Conservation (phyloP, 2,797 vertebrate species). For the Muscicapa comitata region DNA sequence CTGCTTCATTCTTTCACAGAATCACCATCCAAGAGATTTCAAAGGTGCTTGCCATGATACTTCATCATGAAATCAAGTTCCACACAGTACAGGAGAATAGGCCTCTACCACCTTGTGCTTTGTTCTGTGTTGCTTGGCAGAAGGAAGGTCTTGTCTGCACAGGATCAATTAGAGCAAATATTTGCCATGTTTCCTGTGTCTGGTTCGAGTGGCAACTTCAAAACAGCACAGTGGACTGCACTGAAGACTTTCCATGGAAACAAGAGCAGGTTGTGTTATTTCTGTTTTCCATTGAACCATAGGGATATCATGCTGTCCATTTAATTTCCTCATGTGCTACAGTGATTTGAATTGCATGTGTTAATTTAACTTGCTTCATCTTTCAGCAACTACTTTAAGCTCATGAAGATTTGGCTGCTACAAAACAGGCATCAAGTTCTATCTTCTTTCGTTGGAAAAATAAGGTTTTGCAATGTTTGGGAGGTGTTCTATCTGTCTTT, state of each 20-base stretch:
- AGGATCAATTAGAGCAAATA: neutral
- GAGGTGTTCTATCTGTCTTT: neutral
- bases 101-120: neutral
- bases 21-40: neutral
- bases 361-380: neutral
- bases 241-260: neutral
- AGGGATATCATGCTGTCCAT: neutral
- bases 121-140: neutral
- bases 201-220: neutral
- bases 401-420: neutral
- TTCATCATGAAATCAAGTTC: neutral
- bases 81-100: neutral
- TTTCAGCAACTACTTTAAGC: neutral
- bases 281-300: neutral
- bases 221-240: neutral
- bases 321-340: neutral
- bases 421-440: neutral
- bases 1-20: neutral
- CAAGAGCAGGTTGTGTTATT: neutral
- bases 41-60: neutral
- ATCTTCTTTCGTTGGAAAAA: neutral
- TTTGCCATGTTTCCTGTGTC: neutral
- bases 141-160: neutral
- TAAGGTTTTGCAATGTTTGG: neutral
- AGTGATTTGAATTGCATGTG: neutral